Percentiles rank a stretch among this genome's conserved stretches.
phyloP scores from a whole-genome alignment of 2,888 invertebrate genomes.

The Lydus trimaculatus region DNA sequence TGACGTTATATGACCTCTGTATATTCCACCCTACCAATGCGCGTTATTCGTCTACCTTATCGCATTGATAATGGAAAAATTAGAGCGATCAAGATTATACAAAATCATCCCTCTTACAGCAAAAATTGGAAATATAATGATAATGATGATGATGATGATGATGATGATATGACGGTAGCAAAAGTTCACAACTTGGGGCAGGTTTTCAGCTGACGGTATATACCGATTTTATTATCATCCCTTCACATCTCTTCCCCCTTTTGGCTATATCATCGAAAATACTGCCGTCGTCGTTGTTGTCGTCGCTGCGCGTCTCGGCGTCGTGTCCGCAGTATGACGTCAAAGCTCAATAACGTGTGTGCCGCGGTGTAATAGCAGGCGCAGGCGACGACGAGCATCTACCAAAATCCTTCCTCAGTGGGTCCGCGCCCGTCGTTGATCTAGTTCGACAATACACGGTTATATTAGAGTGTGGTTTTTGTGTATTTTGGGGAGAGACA shows the following conservation, averaged over 20 bases:
- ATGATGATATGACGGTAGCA: conserved; percentile 14
- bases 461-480: conserved; percentile 62
- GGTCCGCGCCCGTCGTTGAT: conserved; percentile 66
- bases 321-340: conserved; percentile 73
- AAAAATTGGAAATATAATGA: background rate
- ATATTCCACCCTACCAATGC: background rate
- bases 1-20: background rate
- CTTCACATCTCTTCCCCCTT: background rate
- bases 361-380: conserved; percentile 51
- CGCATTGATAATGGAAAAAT: too few relatives aligned
- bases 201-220: conserved; percentile 36
- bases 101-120: background rate
- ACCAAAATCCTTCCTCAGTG: conserved; percentile 61
- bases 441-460: conserved; percentile 32
- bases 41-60: background rate
- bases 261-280: background rate
- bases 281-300: conserved; percentile 27
- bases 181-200: conserved; percentile 35
- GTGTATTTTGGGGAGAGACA: conserved; percentile 62
- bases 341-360: conserved; percentile 64
- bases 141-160: background rate
- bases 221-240: background rate
- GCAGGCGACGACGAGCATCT: conserved; percentile 47
- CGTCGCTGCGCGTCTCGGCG: conserved; percentile 56
- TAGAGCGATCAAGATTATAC: too few relatives aligned